Percentiles rank a stretch among this genome's conserved stretches.
These are phyloP conservation scores for Bombyx mandarina DNA, from an alignment of 1,140 invertebrate genomes.

Conservation along the genomic window DNA sequence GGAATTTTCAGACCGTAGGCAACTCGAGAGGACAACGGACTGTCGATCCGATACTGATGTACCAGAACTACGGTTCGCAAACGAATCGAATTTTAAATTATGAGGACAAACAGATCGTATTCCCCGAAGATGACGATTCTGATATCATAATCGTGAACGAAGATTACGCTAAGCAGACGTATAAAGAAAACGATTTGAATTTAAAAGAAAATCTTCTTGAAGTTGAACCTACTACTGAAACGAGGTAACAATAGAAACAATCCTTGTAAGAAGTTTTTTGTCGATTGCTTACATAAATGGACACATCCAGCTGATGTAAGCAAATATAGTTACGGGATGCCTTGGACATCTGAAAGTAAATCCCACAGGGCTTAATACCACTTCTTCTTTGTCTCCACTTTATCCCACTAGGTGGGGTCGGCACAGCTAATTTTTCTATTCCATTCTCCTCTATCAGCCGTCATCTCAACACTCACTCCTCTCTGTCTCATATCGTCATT, in stretches of 20 bases:
- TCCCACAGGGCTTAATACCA: too few species aligned
- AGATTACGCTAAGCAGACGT: constrained; percentile 46
- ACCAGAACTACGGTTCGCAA: constrained; percentile 49
- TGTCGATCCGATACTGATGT: constrained; percentile 49
- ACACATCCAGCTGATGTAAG: too few species aligned
- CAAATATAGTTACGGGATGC: too few species aligned
- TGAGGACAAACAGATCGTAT: constrained; percentile 53
- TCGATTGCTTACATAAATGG: too few species aligned
- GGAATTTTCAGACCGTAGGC: constrained; percentile 79
- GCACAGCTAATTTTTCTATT: too few species aligned
- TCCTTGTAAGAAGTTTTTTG: too few species aligned
- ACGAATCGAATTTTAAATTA: constrained; percentile 35
- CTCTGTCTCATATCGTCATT: too few species aligned
- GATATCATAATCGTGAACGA: constrained; percentile 64
- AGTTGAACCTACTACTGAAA: constrained; percentile 29
- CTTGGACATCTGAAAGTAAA: too few species aligned
- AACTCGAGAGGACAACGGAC: constrained; percentile 72
- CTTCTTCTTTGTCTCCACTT: too few species aligned
- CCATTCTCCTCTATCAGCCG: too few species aligned
- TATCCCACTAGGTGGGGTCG: too few species aligned
- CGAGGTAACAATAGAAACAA: constrained; percentile 11
- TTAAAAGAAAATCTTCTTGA: constrained; percentile 30
- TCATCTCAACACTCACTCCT: too few species aligned
- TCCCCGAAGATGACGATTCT: constrained; percentile 57
- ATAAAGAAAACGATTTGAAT: constrained; percentile 25